Evolutionary conservation across 2,113 vertebrate genomes (phyloP), one percentile per base, ranked within the genome.

Genomic region (Gallinago jamesoni): DNA sequence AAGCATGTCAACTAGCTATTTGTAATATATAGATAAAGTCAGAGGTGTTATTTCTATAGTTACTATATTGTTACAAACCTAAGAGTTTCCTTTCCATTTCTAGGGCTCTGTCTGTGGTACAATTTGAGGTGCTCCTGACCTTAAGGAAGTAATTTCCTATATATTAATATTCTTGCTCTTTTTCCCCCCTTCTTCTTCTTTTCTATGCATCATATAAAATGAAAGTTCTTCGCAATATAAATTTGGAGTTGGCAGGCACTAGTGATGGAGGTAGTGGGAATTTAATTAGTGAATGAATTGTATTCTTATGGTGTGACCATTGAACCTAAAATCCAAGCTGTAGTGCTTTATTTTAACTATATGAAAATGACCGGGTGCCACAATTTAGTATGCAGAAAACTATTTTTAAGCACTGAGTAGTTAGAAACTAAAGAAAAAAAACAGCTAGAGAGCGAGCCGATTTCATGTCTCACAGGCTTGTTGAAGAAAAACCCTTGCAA

Each of bases 211-310:
- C 89, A 91, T 95, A 87, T 94, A 97, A 97, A 96, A 87, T 19
- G 37, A 74, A 96, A 96, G 69, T 95, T 97, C 93, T 93, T 89
- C 35, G 31, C 94, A 90, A 81, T 75, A 93, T 96, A 92, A 94
- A 95, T 88, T 73, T 90, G 88, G 76, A 90, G 68, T 84, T 92
- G 79, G 88, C 76, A 82, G 88, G 87, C 87, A 7, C 68, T 95
- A 77, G 62, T 84, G 83, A 87, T 83, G 48, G 91, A 84, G 48
- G 72, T 72, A 91, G 91, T 35, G 73, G 74, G 85, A 69, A 80
- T 95, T 94, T 97, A 97, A 96, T 97, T 96, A 97, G 67, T 87
- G 88, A 96, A 91, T 88, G 88, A 96, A 93, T 96, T 89, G 91
- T 94, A 69, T 87, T 97, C 91, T 84, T 91, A 37, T 21, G 47